These are phyloP conservation scores for Eilema griseolum DNA, from an alignment of 2,888 invertebrate genomes.

Conservation along the genomic window DNA sequence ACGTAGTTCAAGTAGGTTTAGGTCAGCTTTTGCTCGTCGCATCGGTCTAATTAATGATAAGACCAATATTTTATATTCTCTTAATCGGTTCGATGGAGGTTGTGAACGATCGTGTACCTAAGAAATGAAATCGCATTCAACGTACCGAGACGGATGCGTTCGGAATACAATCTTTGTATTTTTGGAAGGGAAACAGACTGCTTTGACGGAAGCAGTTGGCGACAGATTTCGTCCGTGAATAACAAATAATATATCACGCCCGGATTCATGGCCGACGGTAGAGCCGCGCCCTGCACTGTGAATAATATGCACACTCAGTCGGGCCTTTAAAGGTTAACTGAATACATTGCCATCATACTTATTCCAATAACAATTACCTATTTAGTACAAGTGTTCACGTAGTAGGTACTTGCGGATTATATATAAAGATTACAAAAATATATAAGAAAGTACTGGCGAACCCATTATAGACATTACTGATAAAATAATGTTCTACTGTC, in stretches of 20 bases:
- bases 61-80: no score
- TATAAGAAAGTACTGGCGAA: neutral
- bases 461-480: no score
- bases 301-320: constrained; percentile 54
- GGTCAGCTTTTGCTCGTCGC: constrained; percentile 34
- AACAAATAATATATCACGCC: constrained; percentile 69
- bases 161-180: constrained; percentile 73
- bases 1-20: constrained; percentile 32
- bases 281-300: constrained; percentile 58
- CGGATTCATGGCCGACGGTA: constrained; percentile 72
- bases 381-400: neutral
- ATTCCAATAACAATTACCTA: constrained; percentile 50
- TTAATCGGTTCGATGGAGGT: constrained; percentile 51
- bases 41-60: constrained; percentile 43
- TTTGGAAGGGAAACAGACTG: constrained; percentile 75
- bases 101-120: constrained; percentile 62
- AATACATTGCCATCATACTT: constrained; percentile 62
- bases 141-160: constrained; percentile 71
- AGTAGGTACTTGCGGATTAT: neutral
- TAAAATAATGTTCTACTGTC: no score
- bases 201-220: constrained; percentile 71
- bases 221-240: constrained; percentile 76
- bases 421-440: neutral
- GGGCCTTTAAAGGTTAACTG: constrained; percentile 74
- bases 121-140: constrained; percentile 64